Percentiles rank a stretch among this genome's conserved stretches.
Evolutionary conservation across 2,113 vertebrate genomes (phyloP).

Genomic region (Gila orcuttii): DNA sequence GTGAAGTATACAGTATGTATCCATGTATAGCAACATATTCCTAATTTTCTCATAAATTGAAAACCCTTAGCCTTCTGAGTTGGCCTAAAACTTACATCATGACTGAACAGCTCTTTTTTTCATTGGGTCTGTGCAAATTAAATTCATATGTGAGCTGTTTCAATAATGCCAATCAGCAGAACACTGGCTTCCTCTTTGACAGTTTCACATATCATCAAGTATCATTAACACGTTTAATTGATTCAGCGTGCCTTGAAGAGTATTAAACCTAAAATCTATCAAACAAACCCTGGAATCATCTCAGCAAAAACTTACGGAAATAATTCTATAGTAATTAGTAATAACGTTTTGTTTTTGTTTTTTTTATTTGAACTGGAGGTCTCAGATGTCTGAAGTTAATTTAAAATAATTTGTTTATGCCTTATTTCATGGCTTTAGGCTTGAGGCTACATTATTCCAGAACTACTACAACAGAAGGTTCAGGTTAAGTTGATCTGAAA

Average conservation of each 20-base stretch:
- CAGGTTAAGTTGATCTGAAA: not conserved
- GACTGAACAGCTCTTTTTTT: not conserved
- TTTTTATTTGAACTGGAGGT: not conserved
- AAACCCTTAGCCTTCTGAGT: not conserved
- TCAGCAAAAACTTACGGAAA: conserved; percentile 1
- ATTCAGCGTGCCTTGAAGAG: not conserved
- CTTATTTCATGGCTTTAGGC: not conserved
- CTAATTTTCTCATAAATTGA: not conserved
- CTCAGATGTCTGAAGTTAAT: not conserved
- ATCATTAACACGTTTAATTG: not conserved
- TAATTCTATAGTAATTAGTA: not conserved
- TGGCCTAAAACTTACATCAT: not conserved
- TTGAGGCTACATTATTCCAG: not conserved
- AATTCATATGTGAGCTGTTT: conserved; percentile 2
- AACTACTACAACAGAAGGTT: not conserved
- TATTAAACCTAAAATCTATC: conserved; percentile 2
- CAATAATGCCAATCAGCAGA: conserved; percentile 16
- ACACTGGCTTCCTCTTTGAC: not conserved
- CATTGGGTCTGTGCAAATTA: not conserved
- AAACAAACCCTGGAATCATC: not conserved
- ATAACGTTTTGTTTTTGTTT: not conserved
- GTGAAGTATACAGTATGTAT: not conserved
- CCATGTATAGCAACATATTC: not conserved
- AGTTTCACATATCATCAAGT: not conserved
- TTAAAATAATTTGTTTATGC: not conserved